A percentile compares a stretch with the other conserved stretches of the same genome.
phyloP scores from a whole-genome alignment of 2,888 invertebrate species.

The Mesorhabditis belari region DNA sequence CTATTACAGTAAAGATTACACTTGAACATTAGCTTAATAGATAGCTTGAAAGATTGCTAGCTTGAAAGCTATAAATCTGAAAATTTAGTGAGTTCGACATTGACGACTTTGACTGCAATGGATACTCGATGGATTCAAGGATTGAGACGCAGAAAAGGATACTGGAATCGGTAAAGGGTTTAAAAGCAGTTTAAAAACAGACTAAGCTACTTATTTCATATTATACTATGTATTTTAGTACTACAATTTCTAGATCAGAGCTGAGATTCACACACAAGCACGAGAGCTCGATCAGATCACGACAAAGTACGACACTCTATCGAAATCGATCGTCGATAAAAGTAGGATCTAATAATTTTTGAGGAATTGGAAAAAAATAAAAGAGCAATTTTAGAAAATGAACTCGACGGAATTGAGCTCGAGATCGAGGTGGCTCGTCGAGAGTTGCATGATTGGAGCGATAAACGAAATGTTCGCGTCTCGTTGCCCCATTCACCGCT shows the following conservation, averaged over 20 bases:
- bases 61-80: no score
- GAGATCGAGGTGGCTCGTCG: constrained; percentile 34
- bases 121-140: constrained; percentile 13
- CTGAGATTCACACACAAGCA: constrained; percentile 28
- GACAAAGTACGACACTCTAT: constrained; percentile 28
- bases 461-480: constrained; percentile 39
- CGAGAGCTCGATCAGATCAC: constrained; percentile 30
- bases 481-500: constrained; percentile 36
- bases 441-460: constrained; percentile 16
- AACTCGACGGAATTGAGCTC: constrained; percentile 28
- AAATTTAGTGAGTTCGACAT: constrained; percentile 63
- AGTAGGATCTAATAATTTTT: constrained; percentile 24
- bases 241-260: constrained; percentile 28
- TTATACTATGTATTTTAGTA: constrained; percentile 15
- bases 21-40: no score
- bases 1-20: no score
- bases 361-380: not conserved
- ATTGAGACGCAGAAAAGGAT: constrained; percentile 18
- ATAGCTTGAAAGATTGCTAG: no score
- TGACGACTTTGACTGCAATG: constrained; percentile 71
- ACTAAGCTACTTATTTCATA: not conserved
- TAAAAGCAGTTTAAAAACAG: not conserved
- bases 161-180: not conserved
- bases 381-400: constrained; percentile 24
- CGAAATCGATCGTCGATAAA: constrained; percentile 34